A percentile compares a stretch with the other conserved stretches of the same genome.
These are phyloP conservation scores for Brachyptera putata DNA, from an alignment of 2,888 invertebrate genomes.

Conservation along the genomic window DNA sequence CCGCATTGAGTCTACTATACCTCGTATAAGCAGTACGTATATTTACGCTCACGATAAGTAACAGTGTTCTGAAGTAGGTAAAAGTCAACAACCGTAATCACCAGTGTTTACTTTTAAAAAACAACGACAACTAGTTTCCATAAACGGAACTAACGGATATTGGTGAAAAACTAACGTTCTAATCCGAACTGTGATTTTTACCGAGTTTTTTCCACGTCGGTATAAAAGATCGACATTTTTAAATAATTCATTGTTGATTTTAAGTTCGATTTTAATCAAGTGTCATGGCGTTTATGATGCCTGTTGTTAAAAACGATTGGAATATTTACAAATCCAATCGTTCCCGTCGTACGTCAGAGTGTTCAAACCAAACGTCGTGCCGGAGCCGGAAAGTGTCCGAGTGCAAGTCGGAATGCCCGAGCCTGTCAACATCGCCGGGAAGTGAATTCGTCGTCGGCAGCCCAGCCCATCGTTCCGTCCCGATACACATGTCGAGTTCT, in stretches of 20 bases:
- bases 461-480: conserved; percentile 39
- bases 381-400: conserved; percentile 68
- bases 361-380: conserved; percentile 57
- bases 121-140: too few species aligned
- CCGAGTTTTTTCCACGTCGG: too few species aligned
- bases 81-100: neutral
- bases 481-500: conserved; percentile 28
- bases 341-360: conserved; percentile 70
- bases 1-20: conserved; percentile 3
- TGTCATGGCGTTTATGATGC: conserved; percentile 94
- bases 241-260: too few species aligned
- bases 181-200: too few species aligned
- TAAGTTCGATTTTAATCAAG: too few species aligned
- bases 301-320: conserved; percentile 89
- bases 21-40: neutral
- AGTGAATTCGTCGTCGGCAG: conserved; percentile 53
- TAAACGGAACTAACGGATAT: too few species aligned
- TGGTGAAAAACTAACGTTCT: too few species aligned
- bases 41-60: neutral
- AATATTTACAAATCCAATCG: conserved; percentile 85
- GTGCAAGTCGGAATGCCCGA: conserved; percentile 69
- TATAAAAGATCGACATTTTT: too few species aligned
- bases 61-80: too few species aligned
- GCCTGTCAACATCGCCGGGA: conserved; percentile 61
- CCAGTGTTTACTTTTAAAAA: neutral